Evolutionary conservation across 2,888 invertebrate species (phyloP).

Genomic region (Helicoverpa assulta): DNA sequence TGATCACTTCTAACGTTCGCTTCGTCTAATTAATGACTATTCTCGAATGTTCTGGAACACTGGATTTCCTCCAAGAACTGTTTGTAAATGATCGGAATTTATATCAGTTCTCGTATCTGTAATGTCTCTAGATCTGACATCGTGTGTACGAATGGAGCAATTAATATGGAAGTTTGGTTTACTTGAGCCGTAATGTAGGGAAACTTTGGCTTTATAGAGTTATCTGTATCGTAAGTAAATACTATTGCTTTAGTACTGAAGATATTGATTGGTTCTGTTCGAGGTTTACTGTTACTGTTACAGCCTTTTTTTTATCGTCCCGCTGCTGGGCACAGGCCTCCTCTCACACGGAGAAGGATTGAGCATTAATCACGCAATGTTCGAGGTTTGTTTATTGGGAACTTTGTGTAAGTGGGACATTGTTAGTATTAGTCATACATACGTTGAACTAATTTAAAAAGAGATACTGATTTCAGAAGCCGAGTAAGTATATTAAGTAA

Average conservation of each 20-base stretch:
- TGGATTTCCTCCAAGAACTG: conserved; percentile 26
- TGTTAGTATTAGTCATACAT: too few relatives aligned
- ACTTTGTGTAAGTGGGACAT: too few relatives aligned
- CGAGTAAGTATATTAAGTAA: too few relatives aligned
- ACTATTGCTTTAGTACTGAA: background rate
- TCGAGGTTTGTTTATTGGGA: background rate
- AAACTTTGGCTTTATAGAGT: background rate
- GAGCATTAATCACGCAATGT: too few relatives aligned
- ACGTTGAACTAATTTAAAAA: too few relatives aligned
- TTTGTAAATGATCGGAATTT: conserved; percentile 18
- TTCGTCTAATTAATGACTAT: conserved; percentile 11
- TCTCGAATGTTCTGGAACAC: conserved; percentile 11
- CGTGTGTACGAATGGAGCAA: conserved; percentile 8
- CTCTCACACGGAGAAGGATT: too few relatives aligned
- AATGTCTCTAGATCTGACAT: conserved; percentile 10
- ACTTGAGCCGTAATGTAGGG: background rate
- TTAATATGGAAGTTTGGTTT: conserved; percentile 33
- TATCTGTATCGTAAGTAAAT: background rate
- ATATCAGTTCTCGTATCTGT: conserved; percentile 23
- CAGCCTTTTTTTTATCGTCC: too few relatives aligned
- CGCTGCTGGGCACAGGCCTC: too few relatives aligned
- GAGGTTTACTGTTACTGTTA: too few relatives aligned
- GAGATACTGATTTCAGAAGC: too few relatives aligned
- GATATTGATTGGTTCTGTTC: background rate
- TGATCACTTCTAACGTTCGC: conserved; percentile 16